Conservation (phyloP, 2,888 invertebrate species). For the Tillus elongatus region DNA sequence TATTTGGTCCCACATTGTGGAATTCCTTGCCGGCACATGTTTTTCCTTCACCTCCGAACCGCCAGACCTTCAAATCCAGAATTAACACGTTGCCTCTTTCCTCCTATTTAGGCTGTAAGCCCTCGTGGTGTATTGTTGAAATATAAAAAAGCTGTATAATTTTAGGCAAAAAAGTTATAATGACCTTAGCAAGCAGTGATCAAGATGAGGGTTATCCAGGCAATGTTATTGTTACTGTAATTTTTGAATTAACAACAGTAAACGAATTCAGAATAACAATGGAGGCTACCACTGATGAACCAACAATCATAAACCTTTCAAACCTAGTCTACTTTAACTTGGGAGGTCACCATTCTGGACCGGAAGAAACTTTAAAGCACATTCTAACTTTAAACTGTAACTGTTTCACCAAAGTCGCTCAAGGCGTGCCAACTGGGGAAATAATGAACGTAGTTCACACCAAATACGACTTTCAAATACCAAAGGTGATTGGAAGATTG, state of each 20-base stretch:
- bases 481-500: constrained; percentile 53
- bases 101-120: no score
- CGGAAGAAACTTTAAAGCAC: constrained; percentile 56
- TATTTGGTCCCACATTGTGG: no score
- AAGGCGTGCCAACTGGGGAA: constrained; percentile 63
- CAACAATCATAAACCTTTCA: constrained; percentile 77
- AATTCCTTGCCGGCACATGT: no score
- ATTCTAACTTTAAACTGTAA: constrained; percentile 67
- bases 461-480: constrained; percentile 61
- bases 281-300: constrained; percentile 63
- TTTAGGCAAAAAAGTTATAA: constrained; percentile 51
- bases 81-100: no score
- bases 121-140: no score
- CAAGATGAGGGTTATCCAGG: constrained; percentile 86
- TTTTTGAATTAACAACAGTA: constrained; percentile 62
- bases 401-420: constrained; percentile 59
- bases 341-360: constrained; percentile 70
- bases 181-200: constrained; percentile 65
- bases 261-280: constrained; percentile 64
- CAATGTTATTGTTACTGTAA: constrained; percentile 57
- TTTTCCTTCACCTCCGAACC: no score
- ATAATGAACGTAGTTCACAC: constrained; percentile 62
- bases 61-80: no score
- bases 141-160: no score
- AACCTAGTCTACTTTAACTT: constrained; percentile 86